A percentile compares a stretch with the other conserved stretches of the same genome.
Conservation (phyloP, 2,113 vertebrate genomes). For the Geococcyx californianus region DNA sequence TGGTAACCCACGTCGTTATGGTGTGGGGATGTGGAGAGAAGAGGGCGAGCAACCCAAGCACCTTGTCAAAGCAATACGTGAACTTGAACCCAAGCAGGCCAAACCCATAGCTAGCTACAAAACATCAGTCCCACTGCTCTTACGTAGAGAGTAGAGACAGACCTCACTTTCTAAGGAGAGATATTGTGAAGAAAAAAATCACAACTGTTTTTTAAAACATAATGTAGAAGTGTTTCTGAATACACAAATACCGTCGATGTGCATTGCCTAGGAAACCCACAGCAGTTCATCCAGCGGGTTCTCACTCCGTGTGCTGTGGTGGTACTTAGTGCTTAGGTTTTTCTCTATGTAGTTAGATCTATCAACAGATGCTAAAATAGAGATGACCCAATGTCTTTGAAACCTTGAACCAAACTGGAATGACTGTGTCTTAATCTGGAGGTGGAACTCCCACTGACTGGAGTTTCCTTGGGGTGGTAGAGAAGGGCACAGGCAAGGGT, state of each 20-base stretch:
- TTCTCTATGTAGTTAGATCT: background rate
- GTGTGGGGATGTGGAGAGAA: background rate
- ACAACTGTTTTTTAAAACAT: background rate
- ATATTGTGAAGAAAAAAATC: background rate
- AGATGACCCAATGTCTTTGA: background rate
- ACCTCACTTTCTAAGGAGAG: background rate
- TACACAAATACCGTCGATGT: no score
- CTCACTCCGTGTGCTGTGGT: accelerated
- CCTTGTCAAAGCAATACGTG: background rate
- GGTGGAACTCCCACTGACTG: background rate
- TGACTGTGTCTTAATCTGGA: background rate
- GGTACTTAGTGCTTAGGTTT: background rate
- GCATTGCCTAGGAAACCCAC: background rate
- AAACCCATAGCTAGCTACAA: background rate
- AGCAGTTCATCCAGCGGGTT: background rate
- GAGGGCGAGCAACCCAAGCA: background rate
- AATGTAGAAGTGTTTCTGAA: background rate
- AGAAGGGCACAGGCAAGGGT: background rate
- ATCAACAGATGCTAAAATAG: background rate
- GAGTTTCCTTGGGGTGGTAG: background rate
- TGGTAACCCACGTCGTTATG: background rate
- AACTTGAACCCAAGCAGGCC: background rate
- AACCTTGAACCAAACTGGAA: background rate
- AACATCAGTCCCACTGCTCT: accelerated
- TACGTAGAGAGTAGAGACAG: background rate